Evolutionary conservation across 1,140 invertebrate genomes (phyloP).

Genomic region (Papilio dardanus): DNA sequence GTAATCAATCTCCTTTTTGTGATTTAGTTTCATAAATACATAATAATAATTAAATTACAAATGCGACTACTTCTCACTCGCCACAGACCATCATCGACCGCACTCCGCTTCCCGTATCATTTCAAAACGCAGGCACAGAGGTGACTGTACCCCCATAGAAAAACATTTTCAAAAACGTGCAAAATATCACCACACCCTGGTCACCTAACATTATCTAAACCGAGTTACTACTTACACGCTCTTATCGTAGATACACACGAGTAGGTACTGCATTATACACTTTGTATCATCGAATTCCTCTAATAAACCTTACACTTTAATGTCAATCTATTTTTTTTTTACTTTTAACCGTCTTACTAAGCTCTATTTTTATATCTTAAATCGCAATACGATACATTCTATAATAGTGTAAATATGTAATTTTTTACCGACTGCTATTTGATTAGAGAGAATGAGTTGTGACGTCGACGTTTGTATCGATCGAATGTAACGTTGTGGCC

Average conservation of each 20-base stretch:
- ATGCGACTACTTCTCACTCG: slow-evolving; percentile 62
- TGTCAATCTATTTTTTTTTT: slow-evolving; percentile 74
- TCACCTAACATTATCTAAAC: slow-evolving; percentile 81
- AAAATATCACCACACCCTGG: slow-evolving; percentile 82
- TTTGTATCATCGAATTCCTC: slow-evolving; percentile 71
- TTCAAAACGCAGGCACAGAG: slow-evolving; percentile 67
- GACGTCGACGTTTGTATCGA: slow-evolving; percentile 4
- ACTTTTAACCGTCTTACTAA: slow-evolving; percentile 78
- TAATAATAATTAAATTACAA: slow-evolving; percentile 66
- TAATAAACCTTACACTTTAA: slow-evolving; percentile 74
- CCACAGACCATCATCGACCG: slow-evolving; percentile 61
- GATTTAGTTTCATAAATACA: slow-evolving; percentile 66
- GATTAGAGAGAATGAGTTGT: slow-evolving; percentile 41
- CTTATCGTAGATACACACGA: slow-evolving; percentile 55
- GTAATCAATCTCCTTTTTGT: slow-evolving; percentile 76
- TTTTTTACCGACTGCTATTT: slow-evolving; percentile 61
- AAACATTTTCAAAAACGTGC: slow-evolving; percentile 82
- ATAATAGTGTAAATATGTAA: slow-evolving; percentile 80
- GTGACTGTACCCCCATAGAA: slow-evolving; percentile 70
- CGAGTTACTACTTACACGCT: slow-evolving; percentile 76
- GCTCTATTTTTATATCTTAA: slow-evolving; percentile 78
- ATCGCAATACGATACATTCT: slow-evolving; percentile 78
- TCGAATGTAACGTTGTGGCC: slow-evolving; percentile 28
- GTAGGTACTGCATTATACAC: slow-evolving; percentile 68
- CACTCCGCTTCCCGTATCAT: slow-evolving; percentile 53